phyloP scores from a whole-genome alignment of 2,797 vertebrate species.

The Alauda arvensis region DNA sequence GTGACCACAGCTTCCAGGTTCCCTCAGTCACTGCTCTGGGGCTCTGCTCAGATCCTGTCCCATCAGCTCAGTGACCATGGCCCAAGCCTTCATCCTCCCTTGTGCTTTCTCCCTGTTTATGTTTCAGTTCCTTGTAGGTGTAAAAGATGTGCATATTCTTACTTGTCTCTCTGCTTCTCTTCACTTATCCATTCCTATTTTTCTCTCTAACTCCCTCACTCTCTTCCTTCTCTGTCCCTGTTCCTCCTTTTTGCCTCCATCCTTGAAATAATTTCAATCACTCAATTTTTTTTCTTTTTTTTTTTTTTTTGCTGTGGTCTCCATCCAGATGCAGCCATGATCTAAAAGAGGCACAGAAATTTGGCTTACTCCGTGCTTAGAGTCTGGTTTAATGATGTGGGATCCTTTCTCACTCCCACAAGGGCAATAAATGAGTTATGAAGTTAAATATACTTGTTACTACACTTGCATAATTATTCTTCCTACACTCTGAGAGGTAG shows the following conservation, averaged over 20 bases:
- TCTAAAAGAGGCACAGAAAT: not conserved
- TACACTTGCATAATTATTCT: not conserved
- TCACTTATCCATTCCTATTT: not conserved
- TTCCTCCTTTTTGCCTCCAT: not conserved
- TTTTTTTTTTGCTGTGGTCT: not conserved
- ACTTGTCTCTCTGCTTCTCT: not conserved
- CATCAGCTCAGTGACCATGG: not conserved
- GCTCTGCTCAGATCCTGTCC: not conserved
- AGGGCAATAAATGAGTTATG: constrained; percentile 14
- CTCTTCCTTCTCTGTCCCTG: accelerated
- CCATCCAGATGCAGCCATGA: not conserved
- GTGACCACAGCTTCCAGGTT: not conserved
- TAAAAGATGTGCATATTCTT: not conserved
- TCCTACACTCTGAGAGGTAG: not conserved
- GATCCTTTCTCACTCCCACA: not conserved
- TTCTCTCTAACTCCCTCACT: not conserved
- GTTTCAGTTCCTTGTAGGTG: not conserved
- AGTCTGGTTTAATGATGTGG: not conserved
- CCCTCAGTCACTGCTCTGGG: not conserved
- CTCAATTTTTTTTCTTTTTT: not conserved
- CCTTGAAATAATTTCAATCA: not conserved
- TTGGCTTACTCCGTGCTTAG: not conserved
- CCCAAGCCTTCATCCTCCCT: not conserved
- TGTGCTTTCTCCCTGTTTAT: not conserved
- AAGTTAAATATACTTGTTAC: constrained; percentile 26